Percentiles rank a stretch among this genome's conserved stretches.
phyloP scores from a whole-genome alignment of 1,140 invertebrate species.

The Drosophila melanica region DNA sequence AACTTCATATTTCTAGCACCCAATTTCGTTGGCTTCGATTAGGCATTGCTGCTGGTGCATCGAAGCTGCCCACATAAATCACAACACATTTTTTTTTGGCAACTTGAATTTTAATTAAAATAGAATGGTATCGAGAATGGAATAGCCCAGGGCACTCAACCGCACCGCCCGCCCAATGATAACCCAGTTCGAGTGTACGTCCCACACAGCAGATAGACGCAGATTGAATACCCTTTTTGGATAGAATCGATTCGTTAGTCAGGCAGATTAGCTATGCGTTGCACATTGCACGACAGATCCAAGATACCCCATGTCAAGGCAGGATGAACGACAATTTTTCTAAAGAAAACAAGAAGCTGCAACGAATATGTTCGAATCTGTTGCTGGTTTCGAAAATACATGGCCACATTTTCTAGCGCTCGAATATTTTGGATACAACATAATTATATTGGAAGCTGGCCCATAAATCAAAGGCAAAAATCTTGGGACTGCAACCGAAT shows the following conservation, averaged over 20 bases:
- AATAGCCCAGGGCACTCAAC: not conserved
- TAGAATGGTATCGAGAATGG: conserved; percentile 57
- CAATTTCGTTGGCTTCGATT: conserved; percentile 47
- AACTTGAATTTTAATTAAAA: conserved; percentile 77
- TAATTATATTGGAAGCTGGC: conserved; percentile 77
- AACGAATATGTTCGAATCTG: conserved; percentile 31
- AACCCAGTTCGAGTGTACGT: conserved; percentile 5
- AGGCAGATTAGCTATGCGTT: not conserved
- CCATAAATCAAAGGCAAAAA: conserved; percentile 69
- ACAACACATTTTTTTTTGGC: conserved; percentile 65
- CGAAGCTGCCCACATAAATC: conserved; percentile 53
- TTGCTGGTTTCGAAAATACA: conserved; percentile 60
- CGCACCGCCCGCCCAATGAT: not conserved
- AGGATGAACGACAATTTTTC: conserved; percentile 50
- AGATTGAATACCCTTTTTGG: conserved; percentile 11
- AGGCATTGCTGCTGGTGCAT: conserved; percentile 50
- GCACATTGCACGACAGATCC: not conserved
- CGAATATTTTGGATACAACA: conserved; percentile 67
- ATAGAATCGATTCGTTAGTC: too few species aligned
- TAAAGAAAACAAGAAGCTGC: conserved; percentile 21
- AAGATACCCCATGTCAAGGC: not conserved
- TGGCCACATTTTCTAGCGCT: conserved; percentile 57
- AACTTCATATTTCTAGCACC: conserved; percentile 48
- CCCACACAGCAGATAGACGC: not conserved
- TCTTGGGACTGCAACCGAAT: conserved; percentile 36